Evolutionary conservation across 2,113 vertebrate genomes (phyloP).

Genomic region (Pelobates fuscus): DNA sequence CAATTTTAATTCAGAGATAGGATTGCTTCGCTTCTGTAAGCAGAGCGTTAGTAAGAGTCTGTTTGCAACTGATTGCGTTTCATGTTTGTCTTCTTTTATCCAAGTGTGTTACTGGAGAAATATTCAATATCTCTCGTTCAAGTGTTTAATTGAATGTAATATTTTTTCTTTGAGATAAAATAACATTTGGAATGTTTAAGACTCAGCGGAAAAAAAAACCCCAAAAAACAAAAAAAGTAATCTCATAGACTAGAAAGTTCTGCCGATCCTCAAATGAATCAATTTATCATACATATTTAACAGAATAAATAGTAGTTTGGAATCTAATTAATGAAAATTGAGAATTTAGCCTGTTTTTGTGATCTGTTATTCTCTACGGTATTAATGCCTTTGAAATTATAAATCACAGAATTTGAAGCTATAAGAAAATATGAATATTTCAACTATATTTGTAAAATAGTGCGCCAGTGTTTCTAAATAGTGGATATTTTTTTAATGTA

Average conservation of each 20-base stretch:
- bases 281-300: background rate
- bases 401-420: background rate
- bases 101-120: background rate
- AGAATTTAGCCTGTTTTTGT: constrained; percentile 2
- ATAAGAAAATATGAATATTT: background rate
- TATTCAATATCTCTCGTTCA: background rate
- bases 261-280: background rate
- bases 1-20: too few species aligned
- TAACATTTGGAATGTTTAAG: constrained; percentile 1
- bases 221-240: background rate
- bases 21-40: too few species aligned
- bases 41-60: too few species aligned
- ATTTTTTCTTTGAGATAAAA: background rate
- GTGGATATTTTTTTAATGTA: too few species aligned
- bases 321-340: constrained; percentile 26
- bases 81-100: background rate
- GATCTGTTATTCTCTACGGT: constrained; percentile 4
- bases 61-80: too few species aligned
- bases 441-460: background rate
- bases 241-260: background rate
- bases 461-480: too few species aligned
- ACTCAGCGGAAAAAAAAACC: constrained; percentile 3
- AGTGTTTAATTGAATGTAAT: background rate
- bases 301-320: constrained; percentile 2
- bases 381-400: constrained; percentile 11